These are phyloP conservation scores for Halocynthia roretzi DNA, from an alignment of 23 tunicate genomes.

Conservation along the genomic window DNA sequence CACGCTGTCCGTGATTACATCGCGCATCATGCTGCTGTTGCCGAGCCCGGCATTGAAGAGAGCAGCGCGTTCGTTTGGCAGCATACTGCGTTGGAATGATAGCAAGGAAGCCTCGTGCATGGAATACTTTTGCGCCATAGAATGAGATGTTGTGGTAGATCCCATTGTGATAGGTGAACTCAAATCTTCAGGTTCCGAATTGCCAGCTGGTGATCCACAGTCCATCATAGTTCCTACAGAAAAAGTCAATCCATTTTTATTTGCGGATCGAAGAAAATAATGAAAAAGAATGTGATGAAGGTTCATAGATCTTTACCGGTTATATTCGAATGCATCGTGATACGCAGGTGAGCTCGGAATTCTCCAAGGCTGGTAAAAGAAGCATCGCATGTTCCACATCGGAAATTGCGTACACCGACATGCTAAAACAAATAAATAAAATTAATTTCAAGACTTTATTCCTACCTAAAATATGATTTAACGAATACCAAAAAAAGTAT, in stretches of 20 bases:
- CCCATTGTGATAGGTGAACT: slow-evolving; percentile 24
- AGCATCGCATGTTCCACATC: slow-evolving; percentile 85
- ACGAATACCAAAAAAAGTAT: too few relatives aligned
- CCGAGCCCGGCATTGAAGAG: slow-evolving; percentile 21
- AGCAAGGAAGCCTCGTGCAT: slow-evolving; percentile 49
- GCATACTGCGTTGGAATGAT: slow-evolving; percentile 39
- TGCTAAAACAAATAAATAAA: slow-evolving; percentile 26
- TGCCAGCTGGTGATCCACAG: slow-evolving; percentile 21
- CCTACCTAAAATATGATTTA: too few relatives aligned
- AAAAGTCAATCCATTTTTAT: too few relatives aligned
- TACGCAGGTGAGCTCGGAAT: slow-evolving; percentile 82
- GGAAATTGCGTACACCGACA: slow-evolving; percentile 76
- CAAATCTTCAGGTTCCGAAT: slow-evolving; percentile 45
- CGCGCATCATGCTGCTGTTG: not conserved
- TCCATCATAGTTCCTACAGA: not conserved
- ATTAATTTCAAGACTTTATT: too few relatives aligned
- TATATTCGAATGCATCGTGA: slow-evolving; percentile 85
- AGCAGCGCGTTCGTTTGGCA: slow-evolving; percentile 27
- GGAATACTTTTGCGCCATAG: slow-evolving; percentile 21
- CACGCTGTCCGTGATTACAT: slow-evolving; percentile 3
- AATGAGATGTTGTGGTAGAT: not conserved
- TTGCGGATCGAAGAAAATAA: too few relatives aligned
- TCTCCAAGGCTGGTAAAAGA: slow-evolving; percentile 87
- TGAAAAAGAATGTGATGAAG: too few relatives aligned
- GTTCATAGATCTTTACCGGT: slow-evolving; percentile 17